A percentile compares a stretch with the other conserved stretches of the same genome.
phyloP scores from a whole-genome alignment of 1,140 invertebrate species.

The Eueides isabella region DNA sequence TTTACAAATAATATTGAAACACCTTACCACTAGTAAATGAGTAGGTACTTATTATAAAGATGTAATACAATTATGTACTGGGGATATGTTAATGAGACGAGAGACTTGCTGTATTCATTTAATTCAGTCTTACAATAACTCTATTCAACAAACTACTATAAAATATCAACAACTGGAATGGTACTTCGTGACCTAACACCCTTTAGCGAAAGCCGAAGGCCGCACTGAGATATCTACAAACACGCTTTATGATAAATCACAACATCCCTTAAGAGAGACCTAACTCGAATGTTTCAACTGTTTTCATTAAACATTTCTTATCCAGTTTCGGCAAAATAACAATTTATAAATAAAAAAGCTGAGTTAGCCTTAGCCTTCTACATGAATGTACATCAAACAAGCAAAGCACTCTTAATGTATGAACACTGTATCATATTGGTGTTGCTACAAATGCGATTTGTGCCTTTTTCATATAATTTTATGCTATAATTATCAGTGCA shows the following conservation, averaged over 20 bases:
- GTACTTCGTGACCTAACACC: slow-evolving; percentile 24
- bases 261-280: not conserved
- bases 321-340: no score
- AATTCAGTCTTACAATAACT: slow-evolving; percentile 71
- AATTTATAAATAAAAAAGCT: no score
- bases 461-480: not conserved
- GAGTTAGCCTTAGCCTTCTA: no score
- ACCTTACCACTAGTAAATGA: no score
- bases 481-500: not conserved
- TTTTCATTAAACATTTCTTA: no score
- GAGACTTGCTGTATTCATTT: slow-evolving; percentile 20
- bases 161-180: slow-evolving; percentile 66
- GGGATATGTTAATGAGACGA: not conserved
- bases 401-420: no score
- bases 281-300: no score
- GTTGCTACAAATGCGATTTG: not conserved
- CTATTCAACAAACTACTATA: slow-evolving; percentile 68
- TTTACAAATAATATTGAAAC: no score
- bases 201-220: not conserved
- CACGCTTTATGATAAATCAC: not conserved
- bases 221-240: not conserved
- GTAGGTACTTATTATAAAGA: no score
- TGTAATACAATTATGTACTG: no score
- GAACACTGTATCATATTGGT: not conserved
- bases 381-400: no score